Base-by-base conservation (phyloP, 2,113 vertebrate genomes). In the Panurus biarmicus region DNA sequence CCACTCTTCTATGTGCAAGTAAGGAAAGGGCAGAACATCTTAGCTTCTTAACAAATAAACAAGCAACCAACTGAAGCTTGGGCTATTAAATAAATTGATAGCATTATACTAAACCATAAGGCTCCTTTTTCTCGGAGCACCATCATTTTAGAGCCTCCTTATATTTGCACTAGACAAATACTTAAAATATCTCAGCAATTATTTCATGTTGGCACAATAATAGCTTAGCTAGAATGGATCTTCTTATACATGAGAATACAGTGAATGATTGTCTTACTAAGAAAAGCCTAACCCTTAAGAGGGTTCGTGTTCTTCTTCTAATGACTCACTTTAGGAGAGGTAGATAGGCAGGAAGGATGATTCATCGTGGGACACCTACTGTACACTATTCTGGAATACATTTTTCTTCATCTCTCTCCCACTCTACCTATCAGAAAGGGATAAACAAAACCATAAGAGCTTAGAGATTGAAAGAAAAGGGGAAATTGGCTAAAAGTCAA, bases 291-390 rank as follows among this genome's bases (percentile, higher is more conserved):
- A 87, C 76, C 84, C 93, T 91, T 89, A 82, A 94, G 60, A 96
- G 65, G 76, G 45, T 66, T 96, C 28, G 10, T 90, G 91, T 96
- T 96, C 78, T 92, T 96, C 84, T 96, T 64, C 87, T 93, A 96
- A 93, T 97, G 96, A 97, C 93, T 97, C 96, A 97, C 90, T 97
- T 94, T 23, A 83, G 67, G 90, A 94, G 96, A 96, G 94, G 92
- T 93, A 95, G 84, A 96, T 92, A 94, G 58, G 91, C 93, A 96
- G 96, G 95, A 96, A 96, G 87, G 80, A 92, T 96, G 96, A 97
- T 91, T 97, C 96, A 97, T 94, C 54, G 1, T 0, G 10, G 94
- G 95, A 97, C 95, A 96, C 95, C 93, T 95, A 96, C 95, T 96
- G 87, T 95, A 94, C 93, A 88, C 95, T 96, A 87, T 96, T 96